Conservation (phyloP, 2,888 invertebrate genomes). For the Drosophila fulvimacula region DNA sequence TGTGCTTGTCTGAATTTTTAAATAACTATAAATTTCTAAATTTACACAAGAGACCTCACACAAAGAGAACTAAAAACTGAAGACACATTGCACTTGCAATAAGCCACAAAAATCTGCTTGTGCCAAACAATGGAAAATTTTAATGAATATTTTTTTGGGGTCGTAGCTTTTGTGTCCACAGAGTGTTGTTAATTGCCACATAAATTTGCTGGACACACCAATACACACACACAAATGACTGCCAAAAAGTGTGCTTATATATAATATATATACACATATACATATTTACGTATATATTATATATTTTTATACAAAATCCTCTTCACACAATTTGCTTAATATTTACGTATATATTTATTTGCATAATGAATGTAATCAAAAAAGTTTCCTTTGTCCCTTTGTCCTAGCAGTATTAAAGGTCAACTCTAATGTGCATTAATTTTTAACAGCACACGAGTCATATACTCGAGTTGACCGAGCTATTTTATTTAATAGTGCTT, state of each 20-base stretch:
- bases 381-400: conserved; percentile 1
- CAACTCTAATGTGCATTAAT: conserved; percentile 52
- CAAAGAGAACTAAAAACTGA: conserved; percentile 43
- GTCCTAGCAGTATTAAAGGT: conserved; percentile 39
- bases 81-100: conserved; percentile 76
- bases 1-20: conserved; percentile 68
- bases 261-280: conserved; percentile 27
- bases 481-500: conserved; percentile 3
- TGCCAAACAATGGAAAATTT: conserved; percentile 70
- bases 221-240: conserved; percentile 16
- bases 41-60: conserved; percentile 72
- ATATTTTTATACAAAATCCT: conserved; percentile 34
- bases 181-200: conserved; percentile 77
- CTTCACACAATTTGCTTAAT: conserved; percentile 63
- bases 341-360: conserved; percentile 61
- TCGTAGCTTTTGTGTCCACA: conserved; percentile 46
- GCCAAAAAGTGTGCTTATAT: background rate
- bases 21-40: conserved; percentile 81
- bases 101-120: conserved; percentile 67
- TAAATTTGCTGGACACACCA: conserved; percentile 60
- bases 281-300: conserved; percentile 5
- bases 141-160: conserved; percentile 75
- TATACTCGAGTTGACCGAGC: background rate
- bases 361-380: conserved; percentile 72
- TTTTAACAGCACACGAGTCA: conserved; percentile 38